These are phyloP conservation scores for Xylota segnis DNA, from an alignment of 2,888 invertebrate species.

Conservation along the genomic window DNA sequence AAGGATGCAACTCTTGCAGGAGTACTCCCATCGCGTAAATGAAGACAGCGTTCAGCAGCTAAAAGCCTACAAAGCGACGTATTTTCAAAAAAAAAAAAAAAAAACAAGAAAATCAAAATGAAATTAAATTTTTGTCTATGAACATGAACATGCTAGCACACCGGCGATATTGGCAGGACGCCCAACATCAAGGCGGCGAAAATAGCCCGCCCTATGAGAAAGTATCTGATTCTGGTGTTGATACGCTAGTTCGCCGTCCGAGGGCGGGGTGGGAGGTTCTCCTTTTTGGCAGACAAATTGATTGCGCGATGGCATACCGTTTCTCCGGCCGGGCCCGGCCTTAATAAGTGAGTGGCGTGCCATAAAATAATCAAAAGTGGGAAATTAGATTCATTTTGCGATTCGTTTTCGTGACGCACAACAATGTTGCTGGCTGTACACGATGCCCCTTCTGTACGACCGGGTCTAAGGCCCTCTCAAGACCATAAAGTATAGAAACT, in stretches of 20 bases:
- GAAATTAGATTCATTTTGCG: background rate
- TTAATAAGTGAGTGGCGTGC: slow-evolving; percentile 64
- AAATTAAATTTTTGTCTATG: slow-evolving; percentile 4
- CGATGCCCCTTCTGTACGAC: background rate
- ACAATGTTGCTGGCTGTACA: slow-evolving; percentile 16
- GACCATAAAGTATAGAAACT: slow-evolving; percentile 25
- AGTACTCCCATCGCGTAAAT: background rate
- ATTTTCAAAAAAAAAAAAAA: slow-evolving; percentile 16
- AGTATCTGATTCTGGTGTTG: slow-evolving; percentile 7
- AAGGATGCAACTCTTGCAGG: background rate
- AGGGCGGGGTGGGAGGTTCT: background rate
- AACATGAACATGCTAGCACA: background rate
- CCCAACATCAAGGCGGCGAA: slow-evolving; percentile 34
- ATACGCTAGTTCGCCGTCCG: background rate
- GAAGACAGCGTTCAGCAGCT: background rate
- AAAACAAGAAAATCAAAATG: slow-evolving; percentile 8
- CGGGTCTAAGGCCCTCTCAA: background rate
- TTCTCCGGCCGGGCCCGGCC: slow-evolving; percentile 16
- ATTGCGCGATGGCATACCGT: slow-evolving; percentile 30
- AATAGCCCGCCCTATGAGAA: slow-evolving; percentile 36
- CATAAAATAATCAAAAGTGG: slow-evolving; percentile 50
- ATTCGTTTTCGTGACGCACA: slow-evolving; percentile 35
- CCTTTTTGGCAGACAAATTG: slow-evolving; percentile 26
- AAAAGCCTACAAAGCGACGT: background rate
- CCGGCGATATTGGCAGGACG: slow-evolving; percentile 35